Evolutionary conservation across 2,888 invertebrate genomes (phyloP).

Genomic region (Priocnemis perturbator): DNA sequence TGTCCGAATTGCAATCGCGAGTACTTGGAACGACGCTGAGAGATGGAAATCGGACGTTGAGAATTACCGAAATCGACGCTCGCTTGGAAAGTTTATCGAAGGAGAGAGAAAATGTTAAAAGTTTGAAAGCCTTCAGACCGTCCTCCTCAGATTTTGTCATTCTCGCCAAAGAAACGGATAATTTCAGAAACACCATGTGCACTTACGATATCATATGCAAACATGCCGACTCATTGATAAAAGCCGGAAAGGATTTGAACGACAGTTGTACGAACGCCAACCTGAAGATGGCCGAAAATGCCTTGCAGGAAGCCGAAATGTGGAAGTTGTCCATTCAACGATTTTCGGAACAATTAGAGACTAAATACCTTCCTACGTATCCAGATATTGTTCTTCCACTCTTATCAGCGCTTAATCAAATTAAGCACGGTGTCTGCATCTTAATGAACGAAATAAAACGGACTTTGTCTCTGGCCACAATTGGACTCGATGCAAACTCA

Average conservation of each 20-base stretch:
- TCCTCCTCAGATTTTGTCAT: slow-evolving; percentile 53
- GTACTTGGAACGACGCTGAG: slow-evolving; percentile 68
- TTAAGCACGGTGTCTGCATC: slow-evolving; percentile 80
- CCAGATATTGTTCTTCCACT: slow-evolving; percentile 88
- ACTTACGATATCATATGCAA: slow-evolving; percentile 71
- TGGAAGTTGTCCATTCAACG: slow-evolving; percentile 78
- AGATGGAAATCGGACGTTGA: slow-evolving; percentile 65
- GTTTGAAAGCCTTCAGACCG: slow-evolving; percentile 63
- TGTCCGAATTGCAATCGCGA: slow-evolving; percentile 78
- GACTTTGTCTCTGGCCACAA: slow-evolving; percentile 68
- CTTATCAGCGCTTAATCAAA: slow-evolving; percentile 81
- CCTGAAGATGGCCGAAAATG: slow-evolving; percentile 65
- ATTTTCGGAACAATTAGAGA: slow-evolving; percentile 78
- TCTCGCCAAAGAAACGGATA: slow-evolving; percentile 66
- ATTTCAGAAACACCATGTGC: slow-evolving; percentile 68
- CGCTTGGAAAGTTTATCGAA: slow-evolving; percentile 23
- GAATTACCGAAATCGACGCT: slow-evolving; percentile 38
- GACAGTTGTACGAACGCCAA: slow-evolving; percentile 24
- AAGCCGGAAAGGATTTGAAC: slow-evolving; percentile 74
- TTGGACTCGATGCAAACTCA: slow-evolving; percentile 28
- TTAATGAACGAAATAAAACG: slow-evolving; percentile 78
- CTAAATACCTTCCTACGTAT: slow-evolving; percentile 81
- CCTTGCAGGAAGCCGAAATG: slow-evolving; percentile 75
- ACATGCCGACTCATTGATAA: slow-evolving; percentile 32
- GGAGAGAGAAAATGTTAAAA: slow-evolving; percentile 50